phyloP scores from a whole-genome alignment of 2,113 vertebrate species.

The Gambusia affinis region DNA sequence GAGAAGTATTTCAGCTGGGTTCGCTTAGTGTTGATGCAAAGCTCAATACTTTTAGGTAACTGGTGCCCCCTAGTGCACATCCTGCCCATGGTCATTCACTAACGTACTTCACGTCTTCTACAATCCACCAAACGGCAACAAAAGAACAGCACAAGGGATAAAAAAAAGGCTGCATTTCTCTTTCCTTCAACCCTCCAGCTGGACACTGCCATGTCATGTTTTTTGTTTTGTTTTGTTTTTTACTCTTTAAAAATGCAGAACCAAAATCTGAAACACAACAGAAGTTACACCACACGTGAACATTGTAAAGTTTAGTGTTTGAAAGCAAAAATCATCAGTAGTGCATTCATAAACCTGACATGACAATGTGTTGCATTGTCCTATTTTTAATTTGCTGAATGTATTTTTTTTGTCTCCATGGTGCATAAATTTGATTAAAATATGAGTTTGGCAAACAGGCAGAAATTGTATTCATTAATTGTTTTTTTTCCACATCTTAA shows the following conservation, averaged over 20 bases:
- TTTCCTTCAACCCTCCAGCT: conserved; percentile 27
- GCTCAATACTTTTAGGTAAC: conserved; percentile 37
- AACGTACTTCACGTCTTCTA: conserved; percentile 53
- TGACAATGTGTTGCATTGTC: conserved; percentile 14
- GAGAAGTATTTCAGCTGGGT: conserved; percentile 8
- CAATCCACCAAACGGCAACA: conserved; percentile 65
- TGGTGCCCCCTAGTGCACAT: conserved; percentile 58
- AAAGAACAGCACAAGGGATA: conserved; percentile 58
- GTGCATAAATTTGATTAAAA: conserved; percentile 17
- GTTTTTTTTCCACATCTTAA: conserved; percentile 4
- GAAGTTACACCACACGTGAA: conserved; percentile 53
- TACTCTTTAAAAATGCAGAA: conserved; percentile 31
- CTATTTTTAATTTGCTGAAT: conserved; percentile 20
- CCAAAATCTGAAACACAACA: conserved; percentile 54
- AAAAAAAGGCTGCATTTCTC: conserved; percentile 26
- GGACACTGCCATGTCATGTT: conserved; percentile 37
- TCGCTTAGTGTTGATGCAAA: conserved; percentile 33
- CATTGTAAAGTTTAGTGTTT: conserved; percentile 42
- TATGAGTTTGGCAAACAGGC: conserved; percentile 22
- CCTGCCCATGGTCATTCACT: conserved; percentile 44
- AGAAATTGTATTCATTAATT: not conserved
- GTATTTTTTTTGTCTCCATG: not conserved
- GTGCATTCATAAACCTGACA: conserved; percentile 41
- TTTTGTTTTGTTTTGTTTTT: conserved; percentile 19
- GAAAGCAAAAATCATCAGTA: conserved; percentile 39